A percentile compares a stretch with the other conserved stretches of the same genome.
Evolutionary conservation across 2,888 invertebrate genomes (phyloP).

Genomic region (Cantharis flavilabris): DNA sequence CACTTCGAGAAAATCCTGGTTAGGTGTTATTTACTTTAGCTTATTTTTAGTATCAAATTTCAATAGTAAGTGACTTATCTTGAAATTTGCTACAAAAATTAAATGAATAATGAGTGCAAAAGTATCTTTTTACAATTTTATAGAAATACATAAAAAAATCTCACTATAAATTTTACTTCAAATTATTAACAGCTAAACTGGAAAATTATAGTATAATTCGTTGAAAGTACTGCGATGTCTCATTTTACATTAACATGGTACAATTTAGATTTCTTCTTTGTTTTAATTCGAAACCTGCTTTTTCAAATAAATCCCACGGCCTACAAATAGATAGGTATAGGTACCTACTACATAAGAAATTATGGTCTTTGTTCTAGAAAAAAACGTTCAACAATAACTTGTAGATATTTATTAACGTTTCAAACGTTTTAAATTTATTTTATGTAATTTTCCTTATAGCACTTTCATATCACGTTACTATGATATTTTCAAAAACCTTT

Average conservation of each 20-base stretch:
- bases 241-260: not conserved
- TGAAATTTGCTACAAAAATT: not conserved
- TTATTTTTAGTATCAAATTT: not conserved
- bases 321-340: not conserved
- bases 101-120: not conserved
- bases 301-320: not conserved
- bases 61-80: not conserved
- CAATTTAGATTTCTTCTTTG: not conserved
- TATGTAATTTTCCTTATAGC: not conserved
- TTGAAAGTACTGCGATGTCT: not conserved
- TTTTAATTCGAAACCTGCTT: not conserved
- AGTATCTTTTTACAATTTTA: not conserved
- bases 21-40: not conserved
- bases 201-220: not conserved
- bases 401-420: not conserved
- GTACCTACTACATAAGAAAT: not conserved
- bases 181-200: not conserved
- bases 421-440: not conserved
- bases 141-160: not conserved
- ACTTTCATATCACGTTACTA: not conserved
- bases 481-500: not conserved
- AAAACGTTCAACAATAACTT: not conserved
- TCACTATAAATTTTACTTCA: not conserved
- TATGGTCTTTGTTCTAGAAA: not conserved
- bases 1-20: conserved; percentile 4